Evolutionary conservation across 2,797 vertebrate species (phyloP), one percentile per base, ranked within the genome.

Genomic region (Diceros bicornis): DNA sequence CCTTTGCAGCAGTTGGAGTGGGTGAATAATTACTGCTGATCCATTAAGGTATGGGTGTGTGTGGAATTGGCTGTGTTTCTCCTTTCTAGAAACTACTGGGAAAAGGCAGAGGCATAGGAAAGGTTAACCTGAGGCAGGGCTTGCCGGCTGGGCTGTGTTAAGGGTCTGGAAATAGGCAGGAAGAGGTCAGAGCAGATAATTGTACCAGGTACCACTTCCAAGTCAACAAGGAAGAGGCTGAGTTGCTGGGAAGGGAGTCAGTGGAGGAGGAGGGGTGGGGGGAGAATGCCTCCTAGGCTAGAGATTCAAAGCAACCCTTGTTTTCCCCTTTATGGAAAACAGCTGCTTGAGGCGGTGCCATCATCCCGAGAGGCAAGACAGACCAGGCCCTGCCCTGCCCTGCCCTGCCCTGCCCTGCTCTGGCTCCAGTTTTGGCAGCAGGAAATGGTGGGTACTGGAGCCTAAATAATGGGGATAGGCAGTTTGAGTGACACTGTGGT

Each of bases 261-360:
- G 34, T 88, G 75, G 41, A 75, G 47, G 47, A 68, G 57, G 64
- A 11, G 50, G 25, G 16, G 37, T 7, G 1, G 64, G 18, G 10
- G 25, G 29, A 74, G n/a, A 64, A 59, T 84, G n/a, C 82, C 21
- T 94, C 29, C 72, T 91, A 92, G 81, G 32, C 41, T 95, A 71
- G 85, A 96, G 72, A 95, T 52, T 96, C 66, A 95, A 96, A 96
- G 93, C 81, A 84, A 82, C 41, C 59, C n/a, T 93, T 97, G 68
- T 91, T 94, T 96, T 84, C 12, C 57, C 18, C 47, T n/a, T 88
- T 89, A 83, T 85, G 83, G 93, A 96, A 97, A 97, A 98, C 37
- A 96, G 62, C 57, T 96, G 50, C 72, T 97, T 94, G 84, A 94
- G 37, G 71, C 55, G 89, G 25, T 84, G 41, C 37, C 92, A 61